These are phyloP conservation scores for Colletes gigas DNA, from an alignment of 1,140 invertebrate genomes.

Conservation along the genomic window DNA sequence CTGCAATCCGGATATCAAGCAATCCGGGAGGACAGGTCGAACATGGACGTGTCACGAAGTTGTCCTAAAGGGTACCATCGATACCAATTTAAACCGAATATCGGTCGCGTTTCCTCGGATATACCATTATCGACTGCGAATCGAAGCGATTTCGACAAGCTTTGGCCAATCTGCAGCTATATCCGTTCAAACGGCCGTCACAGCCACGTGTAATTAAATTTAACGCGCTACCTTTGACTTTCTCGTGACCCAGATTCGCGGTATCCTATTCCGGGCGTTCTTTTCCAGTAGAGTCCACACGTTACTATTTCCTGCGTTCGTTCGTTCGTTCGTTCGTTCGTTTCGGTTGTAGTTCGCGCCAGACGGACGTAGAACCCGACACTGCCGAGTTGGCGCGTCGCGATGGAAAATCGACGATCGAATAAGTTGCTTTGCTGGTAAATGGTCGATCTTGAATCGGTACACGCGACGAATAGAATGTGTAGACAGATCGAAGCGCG, in stretches of 20 bases:
- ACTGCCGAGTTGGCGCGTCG: slow-evolving; percentile 2
- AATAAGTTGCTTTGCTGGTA: slow-evolving; percentile 22
- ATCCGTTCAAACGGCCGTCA: slow-evolving; percentile 73
- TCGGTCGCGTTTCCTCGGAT: slow-evolving; percentile 59
- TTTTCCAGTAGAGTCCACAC: not conserved
- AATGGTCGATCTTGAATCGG: not conserved
- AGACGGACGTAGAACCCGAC: not conserved
- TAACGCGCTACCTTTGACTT: slow-evolving; percentile 59
- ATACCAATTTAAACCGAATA: slow-evolving; percentile 70
- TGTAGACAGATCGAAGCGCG: not conserved
- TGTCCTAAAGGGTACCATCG: slow-evolving; percentile 42
- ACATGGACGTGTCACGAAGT: slow-evolving; percentile 36
- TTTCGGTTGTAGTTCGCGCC: slow-evolving; percentile 2
- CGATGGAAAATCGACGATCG: slow-evolving; percentile 21
- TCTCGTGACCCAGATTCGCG: slow-evolving; percentile 29
- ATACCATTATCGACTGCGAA: slow-evolving; percentile 72
- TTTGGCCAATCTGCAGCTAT: slow-evolving; percentile 28
- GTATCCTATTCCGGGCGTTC: not conserved
- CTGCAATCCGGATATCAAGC: slow-evolving; percentile 32
- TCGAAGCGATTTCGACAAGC: slow-evolving; percentile 59
- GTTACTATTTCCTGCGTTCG: not conserved
- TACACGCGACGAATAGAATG: not conserved
- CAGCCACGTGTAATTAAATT: slow-evolving; percentile 78
- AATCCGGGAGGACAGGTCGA: slow-evolving; percentile 21
- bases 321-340: slow-evolving; percentile 3